Base-by-base conservation (phyloP, 2,113 vertebrate genomes). In the Chloropsis hardwickii region DNA sequence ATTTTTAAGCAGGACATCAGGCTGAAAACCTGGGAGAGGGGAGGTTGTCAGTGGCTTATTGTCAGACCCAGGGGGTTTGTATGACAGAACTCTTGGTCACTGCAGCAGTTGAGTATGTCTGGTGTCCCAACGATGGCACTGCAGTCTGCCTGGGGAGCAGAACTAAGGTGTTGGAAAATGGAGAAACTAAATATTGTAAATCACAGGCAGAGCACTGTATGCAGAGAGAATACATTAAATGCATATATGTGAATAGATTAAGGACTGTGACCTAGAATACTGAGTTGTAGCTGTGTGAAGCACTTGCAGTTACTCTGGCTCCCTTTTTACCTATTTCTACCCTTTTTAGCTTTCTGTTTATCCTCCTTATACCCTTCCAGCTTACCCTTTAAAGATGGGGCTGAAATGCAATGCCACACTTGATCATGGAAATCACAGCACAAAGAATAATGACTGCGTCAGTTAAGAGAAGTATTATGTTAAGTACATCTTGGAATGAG, bases 51-150 rank as follows among this genome's bases (percentile, higher is more conserved):
- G 44, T 16, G 39, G 14, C 74, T 64, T 35, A 1, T 27, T 37
- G 22, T 61, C 21, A 37, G 28, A n/a, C 12, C 42, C 16, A 18
- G 6, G 17, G 54, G n/a, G 20, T 9, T 78, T 81, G 40, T 77
- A 6, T 44, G 53, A 9, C 23, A 20, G 29, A 79, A 19, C 27
- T 67, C 42, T 29, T 23, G 71, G 71, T 58, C 12, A 4, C 64
- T 42, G 37, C 45, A 45, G 53, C 15, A 42, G 64, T 37, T 60
- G 60, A 45, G 47, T 6, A 1, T 21, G 18, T 87, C 42, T 42
- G 8, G 20, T 18, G 53, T 67, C 33, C 79, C 23, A 28, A 0
- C 0, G 1, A 2, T 4, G 8, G 70, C 50, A 4, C 81, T 66
- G 69, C 37, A 31, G 3, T 28, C 45, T 50, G 48, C 39, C 14